Conservation (phyloP, 2,797 vertebrate genomes). For the Novumbra hubbsi region DNA sequence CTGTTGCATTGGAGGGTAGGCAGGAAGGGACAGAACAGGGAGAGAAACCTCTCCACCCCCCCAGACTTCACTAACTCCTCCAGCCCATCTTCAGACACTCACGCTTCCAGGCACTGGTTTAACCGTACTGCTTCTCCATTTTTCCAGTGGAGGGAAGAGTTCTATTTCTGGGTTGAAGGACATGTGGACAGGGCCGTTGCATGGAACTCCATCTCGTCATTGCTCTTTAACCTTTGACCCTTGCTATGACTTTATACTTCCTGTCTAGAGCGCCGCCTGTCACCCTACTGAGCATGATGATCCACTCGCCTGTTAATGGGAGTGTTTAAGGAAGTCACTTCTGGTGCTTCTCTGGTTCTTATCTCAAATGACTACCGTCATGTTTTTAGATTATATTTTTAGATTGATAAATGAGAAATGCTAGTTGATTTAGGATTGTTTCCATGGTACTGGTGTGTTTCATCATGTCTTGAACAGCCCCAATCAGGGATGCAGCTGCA, state of each 20-base stretch:
- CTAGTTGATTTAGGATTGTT: too few species aligned
- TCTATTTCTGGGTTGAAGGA: constrained; percentile 68
- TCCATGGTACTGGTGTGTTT: too few species aligned
- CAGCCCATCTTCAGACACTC: constrained; percentile 65
- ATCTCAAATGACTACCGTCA: not conserved
- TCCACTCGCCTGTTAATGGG: constrained; percentile 5
- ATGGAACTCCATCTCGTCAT: constrained; percentile 66
- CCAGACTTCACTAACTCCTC: constrained; percentile 78
- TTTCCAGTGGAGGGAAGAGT: constrained; percentile 53
- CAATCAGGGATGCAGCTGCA: too few species aligned
- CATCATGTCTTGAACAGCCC: too few species aligned
- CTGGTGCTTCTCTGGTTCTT: not conserved
- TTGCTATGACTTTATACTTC: constrained; percentile 46
- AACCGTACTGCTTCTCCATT: too few species aligned
- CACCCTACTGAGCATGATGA: constrained; percentile 71
- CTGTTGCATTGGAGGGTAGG: constrained; percentile 98
- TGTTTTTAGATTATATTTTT: not conserved
- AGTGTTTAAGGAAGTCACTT: not conserved
- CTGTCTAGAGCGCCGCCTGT: constrained; percentile 30
- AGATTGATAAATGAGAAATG: too few species aligned
- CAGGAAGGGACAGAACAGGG: constrained; percentile 80
- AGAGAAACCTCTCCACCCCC: constrained; percentile 74
- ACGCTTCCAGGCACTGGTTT: constrained; percentile 19
- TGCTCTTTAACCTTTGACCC: constrained; percentile 4
- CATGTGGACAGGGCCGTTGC: constrained; percentile 66